phyloP scores from a whole-genome alignment of 2,113 vertebrate genomes.

The Taurulus bubalis region DNA sequence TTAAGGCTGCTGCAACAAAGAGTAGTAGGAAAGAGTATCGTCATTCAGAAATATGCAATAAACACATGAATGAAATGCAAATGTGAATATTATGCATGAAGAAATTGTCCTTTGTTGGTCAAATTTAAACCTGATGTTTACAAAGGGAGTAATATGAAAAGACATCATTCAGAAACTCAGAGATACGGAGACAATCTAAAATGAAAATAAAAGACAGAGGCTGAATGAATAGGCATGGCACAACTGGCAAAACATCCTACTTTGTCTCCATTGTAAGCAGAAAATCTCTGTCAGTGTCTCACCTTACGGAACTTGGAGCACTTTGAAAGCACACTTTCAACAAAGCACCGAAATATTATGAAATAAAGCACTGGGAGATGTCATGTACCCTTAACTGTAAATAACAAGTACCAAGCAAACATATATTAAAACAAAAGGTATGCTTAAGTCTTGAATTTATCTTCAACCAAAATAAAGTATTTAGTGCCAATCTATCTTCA shows the following conservation, averaged over 20 bases:
- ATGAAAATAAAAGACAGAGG: neutral
- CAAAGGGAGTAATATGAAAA: neutral
- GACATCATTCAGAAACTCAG: neutral
- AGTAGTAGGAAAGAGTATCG: constrained; percentile 4
- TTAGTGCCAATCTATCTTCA: neutral
- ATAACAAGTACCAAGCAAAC: neutral
- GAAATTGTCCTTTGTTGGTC: neutral
- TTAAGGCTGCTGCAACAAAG: constrained; percentile 26
- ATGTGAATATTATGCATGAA: neutral
- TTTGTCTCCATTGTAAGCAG: neutral
- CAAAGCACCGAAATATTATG: neutral
- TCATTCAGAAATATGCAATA: constrained; percentile 32
- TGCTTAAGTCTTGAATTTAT: neutral
- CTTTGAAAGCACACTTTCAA: constrained; percentile 7
- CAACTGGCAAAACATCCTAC: neutral
- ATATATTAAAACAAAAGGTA: no score
- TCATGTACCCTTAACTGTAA: neutral
- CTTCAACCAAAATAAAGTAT: neutral
- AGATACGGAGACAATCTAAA: neutral
- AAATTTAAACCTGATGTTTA: constrained; percentile 2
- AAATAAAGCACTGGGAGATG: neutral
- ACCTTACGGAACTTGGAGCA: neutral
- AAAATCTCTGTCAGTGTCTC: no score
- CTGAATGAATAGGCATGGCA: neutral
- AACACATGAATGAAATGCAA: constrained; percentile 5